Percentiles rank a stretch among this genome's conserved stretches.
phyloP scores from a whole-genome alignment of 1,140 invertebrate genomes.

The Triops cancriformis region DNA sequence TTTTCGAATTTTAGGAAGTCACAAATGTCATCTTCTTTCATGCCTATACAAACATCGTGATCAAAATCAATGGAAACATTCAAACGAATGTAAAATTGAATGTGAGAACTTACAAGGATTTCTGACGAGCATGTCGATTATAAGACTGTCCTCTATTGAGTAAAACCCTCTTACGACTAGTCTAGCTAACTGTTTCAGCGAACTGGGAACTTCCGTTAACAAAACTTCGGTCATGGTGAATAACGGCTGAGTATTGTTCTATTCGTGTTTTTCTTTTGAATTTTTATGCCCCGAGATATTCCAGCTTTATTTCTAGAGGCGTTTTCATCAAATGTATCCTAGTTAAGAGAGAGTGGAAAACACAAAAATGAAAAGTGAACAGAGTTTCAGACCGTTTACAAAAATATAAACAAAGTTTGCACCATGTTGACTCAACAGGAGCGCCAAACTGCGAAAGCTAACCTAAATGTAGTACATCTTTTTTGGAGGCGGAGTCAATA shows the following conservation, averaged over 20 bases:
- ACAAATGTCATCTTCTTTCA: slow-evolving; percentile 95
- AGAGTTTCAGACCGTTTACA: too few species aligned
- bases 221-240: neutral
- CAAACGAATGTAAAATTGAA: neutral
- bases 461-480: too few species aligned
- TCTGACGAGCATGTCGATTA: slow-evolving; percentile 88
- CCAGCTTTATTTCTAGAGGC: too few species aligned
- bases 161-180: slow-evolving; percentile 88
- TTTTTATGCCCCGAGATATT: neutral
- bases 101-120: slow-evolving; percentile 65
- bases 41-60: slow-evolving; percentile 46
- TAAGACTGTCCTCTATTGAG: slow-evolving; percentile 81
- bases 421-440: too few species aligned
- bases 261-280: neutral
- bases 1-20: slow-evolving; percentile 88
- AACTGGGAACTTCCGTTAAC: slow-evolving; percentile 58
- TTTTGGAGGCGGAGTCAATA: too few species aligned
- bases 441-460: too few species aligned
- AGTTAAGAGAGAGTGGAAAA: too few species aligned
- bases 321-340: too few species aligned
- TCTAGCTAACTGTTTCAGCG: slow-evolving; percentile 79
- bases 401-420: too few species aligned
- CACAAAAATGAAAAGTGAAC: too few species aligned
- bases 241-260: neutral
- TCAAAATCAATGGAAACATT: neutral